Conservation (phyloP, 2,797 vertebrate species). For the Phalanger gymnotis region DNA sequence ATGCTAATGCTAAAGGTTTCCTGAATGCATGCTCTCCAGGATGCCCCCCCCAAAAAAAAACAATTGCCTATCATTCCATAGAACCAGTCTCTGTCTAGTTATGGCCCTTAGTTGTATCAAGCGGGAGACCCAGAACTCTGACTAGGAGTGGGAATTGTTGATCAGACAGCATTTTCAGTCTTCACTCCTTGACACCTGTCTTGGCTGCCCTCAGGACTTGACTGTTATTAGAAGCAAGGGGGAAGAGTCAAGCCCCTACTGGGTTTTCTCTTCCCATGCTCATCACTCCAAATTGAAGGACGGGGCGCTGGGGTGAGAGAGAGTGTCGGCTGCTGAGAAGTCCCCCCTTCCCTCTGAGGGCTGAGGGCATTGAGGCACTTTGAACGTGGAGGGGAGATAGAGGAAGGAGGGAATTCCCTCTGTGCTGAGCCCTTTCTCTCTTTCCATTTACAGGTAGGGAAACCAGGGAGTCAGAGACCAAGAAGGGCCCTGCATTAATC, state of each 20-base stretch:
- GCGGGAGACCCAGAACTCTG: neutral
- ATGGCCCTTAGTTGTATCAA: constrained; percentile 2
- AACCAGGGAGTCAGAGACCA: constrained; percentile 13
- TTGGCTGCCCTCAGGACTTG: neutral
- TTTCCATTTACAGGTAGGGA: neutral
- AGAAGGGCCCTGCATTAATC: neutral
- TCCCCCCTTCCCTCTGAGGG: neutral
- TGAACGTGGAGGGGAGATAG: constrained; percentile 51
- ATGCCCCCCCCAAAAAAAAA: neutral
- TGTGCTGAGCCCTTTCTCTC: constrained; percentile 18
- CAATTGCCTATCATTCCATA: constrained; percentile 19
- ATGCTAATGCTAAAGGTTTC: constrained; percentile 67
- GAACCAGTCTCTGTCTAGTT: neutral
- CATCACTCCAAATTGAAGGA: neutral
- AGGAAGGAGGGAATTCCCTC: constrained; percentile 16
- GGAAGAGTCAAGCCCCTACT: neutral
- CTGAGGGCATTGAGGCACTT: constrained; percentile 76
- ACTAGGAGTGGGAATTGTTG: neutral
- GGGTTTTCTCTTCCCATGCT: neutral
- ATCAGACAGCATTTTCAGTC: constrained; percentile 13
- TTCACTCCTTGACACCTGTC: neutral
- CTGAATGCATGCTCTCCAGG: neutral
- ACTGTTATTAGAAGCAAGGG: neutral
- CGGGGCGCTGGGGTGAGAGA: neutral
- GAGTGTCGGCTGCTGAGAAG: neutral